These are phyloP conservation scores for Sapajus apella DNA, from an alignment of 2,113 vertebrate species.

Conservation along the genomic window DNA sequence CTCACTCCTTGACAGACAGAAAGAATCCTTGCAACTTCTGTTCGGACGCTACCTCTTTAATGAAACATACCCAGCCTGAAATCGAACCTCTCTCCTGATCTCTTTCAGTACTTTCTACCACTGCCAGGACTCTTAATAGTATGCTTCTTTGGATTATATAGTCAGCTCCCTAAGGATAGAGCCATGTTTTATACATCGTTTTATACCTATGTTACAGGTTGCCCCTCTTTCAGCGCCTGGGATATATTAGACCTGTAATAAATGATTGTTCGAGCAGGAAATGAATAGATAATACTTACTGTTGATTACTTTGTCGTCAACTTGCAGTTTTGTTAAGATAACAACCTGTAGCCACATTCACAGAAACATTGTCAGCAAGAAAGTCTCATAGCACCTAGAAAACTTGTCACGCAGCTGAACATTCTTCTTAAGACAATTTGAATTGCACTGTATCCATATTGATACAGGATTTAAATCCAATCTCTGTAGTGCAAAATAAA, in stretches of 20 bases:
- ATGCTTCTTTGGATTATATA: not conserved
- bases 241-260: not conserved
- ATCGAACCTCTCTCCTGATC: not conserved
- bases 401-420: not conserved
- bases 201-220: not conserved
- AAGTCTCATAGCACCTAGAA: not conserved
- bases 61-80: not conserved
- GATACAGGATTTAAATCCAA: not conserved
- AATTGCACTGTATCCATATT: not conserved
- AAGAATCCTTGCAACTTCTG: not conserved
- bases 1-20: not conserved
- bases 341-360: not conserved
- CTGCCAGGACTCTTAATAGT: not conserved
- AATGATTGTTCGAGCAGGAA: not conserved
- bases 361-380: not conserved
- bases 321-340: not conserved
- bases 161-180: slow-evolving; percentile 6
- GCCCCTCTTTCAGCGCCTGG: not conserved
- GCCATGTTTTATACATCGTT: not conserved
- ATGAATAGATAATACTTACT: slow-evolving; percentile 2
- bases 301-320: not conserved
- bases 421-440: not conserved
- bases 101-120: not conserved
- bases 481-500: not conserved
- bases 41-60: not conserved